Evolutionary conservation across 2,888 invertebrate genomes (phyloP).

Genomic region (Polietes domitor): DNA sequence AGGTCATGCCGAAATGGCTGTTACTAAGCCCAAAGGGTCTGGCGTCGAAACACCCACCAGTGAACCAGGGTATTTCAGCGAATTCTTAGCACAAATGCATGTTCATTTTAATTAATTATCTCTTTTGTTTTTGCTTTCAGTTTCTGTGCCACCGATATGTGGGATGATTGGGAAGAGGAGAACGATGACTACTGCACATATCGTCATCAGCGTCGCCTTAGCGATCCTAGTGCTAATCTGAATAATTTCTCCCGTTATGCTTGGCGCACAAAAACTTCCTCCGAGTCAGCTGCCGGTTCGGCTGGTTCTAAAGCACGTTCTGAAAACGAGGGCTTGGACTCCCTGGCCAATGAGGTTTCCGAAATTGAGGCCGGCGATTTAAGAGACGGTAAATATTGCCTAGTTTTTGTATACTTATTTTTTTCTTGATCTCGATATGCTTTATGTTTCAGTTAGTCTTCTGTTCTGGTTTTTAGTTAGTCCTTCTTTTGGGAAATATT

Average conservation of each 20-base stretch:
- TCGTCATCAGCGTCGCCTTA: constrained; percentile 89
- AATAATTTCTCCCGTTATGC: constrained; percentile 92
- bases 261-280: constrained; percentile 85
- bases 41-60: constrained; percentile 97
- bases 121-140: constrained; percentile 64
- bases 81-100: background rate
- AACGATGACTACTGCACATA: constrained; percentile 92
- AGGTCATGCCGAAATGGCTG: constrained; percentile 98
- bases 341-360: constrained; percentile 89
- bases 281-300: constrained; percentile 84
- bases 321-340: constrained; percentile 95
- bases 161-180: constrained; percentile 96
- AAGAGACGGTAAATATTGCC: constrained; percentile 87
- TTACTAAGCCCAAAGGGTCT: constrained; percentile 94
- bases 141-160: constrained; percentile 91
- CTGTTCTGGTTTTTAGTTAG: constrained; percentile 23
- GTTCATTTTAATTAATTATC: background rate
- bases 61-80: constrained; percentile 85
- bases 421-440: constrained; percentile 49
- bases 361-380: constrained; percentile 97
- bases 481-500: constrained; percentile 10
- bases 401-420: constrained; percentile 18
- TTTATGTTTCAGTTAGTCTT: constrained; percentile 40
- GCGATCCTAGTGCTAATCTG: constrained; percentile 95
- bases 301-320: constrained; percentile 90